These are phyloP conservation scores for Campylomormyrus numenius DNA, from an alignment of 2,113 vertebrate genomes.

Conservation along the genomic window DNA sequence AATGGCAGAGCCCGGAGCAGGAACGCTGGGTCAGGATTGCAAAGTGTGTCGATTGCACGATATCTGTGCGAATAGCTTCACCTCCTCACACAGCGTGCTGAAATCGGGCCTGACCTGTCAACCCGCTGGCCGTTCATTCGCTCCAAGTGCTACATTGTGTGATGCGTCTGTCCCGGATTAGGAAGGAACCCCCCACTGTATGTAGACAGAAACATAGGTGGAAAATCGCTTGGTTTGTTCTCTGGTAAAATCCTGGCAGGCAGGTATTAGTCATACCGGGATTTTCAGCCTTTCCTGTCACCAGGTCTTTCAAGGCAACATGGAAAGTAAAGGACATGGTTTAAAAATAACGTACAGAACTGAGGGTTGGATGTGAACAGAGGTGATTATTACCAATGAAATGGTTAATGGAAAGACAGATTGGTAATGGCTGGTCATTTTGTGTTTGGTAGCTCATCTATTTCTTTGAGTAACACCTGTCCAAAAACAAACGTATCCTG, in stretches of 20 bases:
- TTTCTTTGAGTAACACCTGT: neutral
- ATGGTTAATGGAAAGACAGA: neutral
- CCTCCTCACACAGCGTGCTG: neutral
- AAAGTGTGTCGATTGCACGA: conserved; percentile 69
- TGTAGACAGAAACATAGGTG: conserved; percentile 19
- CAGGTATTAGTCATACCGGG: conserved; percentile 15
- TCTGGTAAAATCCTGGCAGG: neutral
- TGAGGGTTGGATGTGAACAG: neutral
- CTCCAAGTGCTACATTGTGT: neutral
- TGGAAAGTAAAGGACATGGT: neutral
- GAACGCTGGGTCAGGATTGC: conserved; percentile 79
- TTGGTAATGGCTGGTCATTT: neutral
- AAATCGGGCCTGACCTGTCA: neutral
- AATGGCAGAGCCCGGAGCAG: conserved; percentile 65
- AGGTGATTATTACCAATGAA: neutral
- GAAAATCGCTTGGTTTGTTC: conserved; percentile 4
- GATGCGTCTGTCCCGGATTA: neutral
- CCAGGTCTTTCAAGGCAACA: conserved; percentile 10
- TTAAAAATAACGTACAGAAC: neutral
- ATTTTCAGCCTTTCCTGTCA: neutral
- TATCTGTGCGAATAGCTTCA: conserved; percentile 49
- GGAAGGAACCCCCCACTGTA: conserved; percentile 48
- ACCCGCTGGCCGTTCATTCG: neutral
- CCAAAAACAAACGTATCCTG: neutral
- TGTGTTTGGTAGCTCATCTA: neutral